Percentiles rank a stretch among this genome's conserved stretches.
Evolutionary conservation across 2,888 invertebrate genomes (phyloP).

Genomic region (Arctia plantaginis): DNA sequence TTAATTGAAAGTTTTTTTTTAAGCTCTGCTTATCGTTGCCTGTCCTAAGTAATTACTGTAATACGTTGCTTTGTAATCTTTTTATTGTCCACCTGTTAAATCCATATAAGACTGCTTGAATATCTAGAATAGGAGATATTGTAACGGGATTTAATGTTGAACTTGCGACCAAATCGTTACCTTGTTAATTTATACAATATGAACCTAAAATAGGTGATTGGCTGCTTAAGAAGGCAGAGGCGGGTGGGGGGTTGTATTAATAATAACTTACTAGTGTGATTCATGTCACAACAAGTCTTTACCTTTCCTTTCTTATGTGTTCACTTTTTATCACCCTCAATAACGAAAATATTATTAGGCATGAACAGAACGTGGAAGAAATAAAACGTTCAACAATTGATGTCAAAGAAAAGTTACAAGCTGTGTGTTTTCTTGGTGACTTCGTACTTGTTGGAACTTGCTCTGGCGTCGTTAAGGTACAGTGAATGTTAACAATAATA

Average conservation of each 20-base stretch:
- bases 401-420: constrained; percentile 84
- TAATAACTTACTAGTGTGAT: not conserved
- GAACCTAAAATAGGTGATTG: not conserved
- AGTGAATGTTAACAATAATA: not conserved
- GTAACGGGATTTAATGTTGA: not conserved
- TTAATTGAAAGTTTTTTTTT: too few species aligned
- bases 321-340: not conserved
- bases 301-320: not conserved
- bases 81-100: not conserved
- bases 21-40: not conserved
- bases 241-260: not conserved
- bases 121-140: not conserved
- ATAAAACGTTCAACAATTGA: constrained; percentile 84
- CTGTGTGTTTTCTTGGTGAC: constrained; percentile 85
- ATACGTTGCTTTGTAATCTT: not conserved
- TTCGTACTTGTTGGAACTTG: constrained; percentile 77
- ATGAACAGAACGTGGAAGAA: constrained; percentile 80
- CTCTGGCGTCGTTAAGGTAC: constrained; percentile 77
- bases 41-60: not conserved
- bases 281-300: not conserved
- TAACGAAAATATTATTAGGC: constrained; percentile 56
- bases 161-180: not conserved
- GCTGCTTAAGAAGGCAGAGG: not conserved
- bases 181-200: not conserved
- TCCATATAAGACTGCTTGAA: not conserved